phyloP scores from a whole-genome alignment of 2,113 vertebrate genomes.

The Pedetes capensis region DNA sequence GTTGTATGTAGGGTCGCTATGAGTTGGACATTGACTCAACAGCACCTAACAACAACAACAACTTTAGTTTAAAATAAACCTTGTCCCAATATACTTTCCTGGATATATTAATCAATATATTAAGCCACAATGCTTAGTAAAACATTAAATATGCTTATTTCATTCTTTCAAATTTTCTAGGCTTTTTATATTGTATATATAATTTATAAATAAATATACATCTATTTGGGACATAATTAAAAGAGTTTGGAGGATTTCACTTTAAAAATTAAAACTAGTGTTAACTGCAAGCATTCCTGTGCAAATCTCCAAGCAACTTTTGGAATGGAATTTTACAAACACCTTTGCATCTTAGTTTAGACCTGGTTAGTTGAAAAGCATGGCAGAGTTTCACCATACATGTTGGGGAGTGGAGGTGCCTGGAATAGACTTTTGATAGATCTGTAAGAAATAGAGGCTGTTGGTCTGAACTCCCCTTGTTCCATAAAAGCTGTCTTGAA shows the following conservation, averaged over 20 bases:
- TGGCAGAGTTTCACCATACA: not conserved
- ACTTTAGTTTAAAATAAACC: not conserved
- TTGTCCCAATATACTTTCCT: not conserved
- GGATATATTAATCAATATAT: not conserved
- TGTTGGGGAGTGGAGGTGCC: not conserved
- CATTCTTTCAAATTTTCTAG: not conserved
- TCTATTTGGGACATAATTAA: not conserved
- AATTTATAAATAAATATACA: not conserved
- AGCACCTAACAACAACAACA: too few species aligned
- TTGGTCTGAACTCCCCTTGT: not conserved
- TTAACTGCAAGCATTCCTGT: not conserved
- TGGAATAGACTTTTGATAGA: not conserved
- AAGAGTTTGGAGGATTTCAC: not conserved
- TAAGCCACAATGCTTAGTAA: not conserved
- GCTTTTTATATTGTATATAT: not conserved
- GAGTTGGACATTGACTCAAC: too few species aligned
- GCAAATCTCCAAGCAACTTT: not conserved
- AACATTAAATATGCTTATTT: not conserved
- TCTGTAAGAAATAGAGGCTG: not conserved
- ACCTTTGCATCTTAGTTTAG: not conserved
- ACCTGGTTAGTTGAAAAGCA: not conserved
- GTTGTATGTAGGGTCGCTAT: too few species aligned
- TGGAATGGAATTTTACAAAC: slow-evolving; percentile 12
- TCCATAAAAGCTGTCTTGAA: not conserved
- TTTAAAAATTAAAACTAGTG: not conserved